Evolutionary conservation across 2,888 invertebrate genomes (phyloP), one percentile per base, ranked within the genome.

Genomic region (Caprella mutica): DNA sequence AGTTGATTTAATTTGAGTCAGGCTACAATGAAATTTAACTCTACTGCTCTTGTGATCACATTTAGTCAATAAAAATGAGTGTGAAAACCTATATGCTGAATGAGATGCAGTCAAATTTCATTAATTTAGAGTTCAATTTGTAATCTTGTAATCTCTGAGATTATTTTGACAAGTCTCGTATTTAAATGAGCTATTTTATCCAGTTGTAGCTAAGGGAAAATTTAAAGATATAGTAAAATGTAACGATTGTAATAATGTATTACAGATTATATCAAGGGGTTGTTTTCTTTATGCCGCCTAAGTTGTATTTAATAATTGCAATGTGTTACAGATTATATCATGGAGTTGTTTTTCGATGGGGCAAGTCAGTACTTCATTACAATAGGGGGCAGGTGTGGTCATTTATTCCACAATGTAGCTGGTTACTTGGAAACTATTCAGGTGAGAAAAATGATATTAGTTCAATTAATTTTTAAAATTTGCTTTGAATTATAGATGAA

Each of bases 321-420:
- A n/a, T n/a, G n/a, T n/a, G 60, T 77, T 77, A 12, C 76, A 86
- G 87, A 81, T 65, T 71, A 78, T 29, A 80, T 89, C 66, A 79
- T 78, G 50, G 76, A 79, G 60, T 73, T 92, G 67, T 72, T 77
- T 62, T 91, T 90, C 71, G 86, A 89, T 70, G 78, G 84, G 3
- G 77, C 80, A 61, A 84, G 85, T 23, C 82, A 83, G 69, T 84
- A 81, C 69, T 69, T 90, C 42, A 77, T 85, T 65, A 80, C 81
- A 0, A 77, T 83, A 55, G 87, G 86, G 14, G 87, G 87, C 67
- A 81, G 80, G 65, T 19, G 26, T 6, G 48, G 30, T 14, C 48
- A 29, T 30, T 19, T 91, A 52, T 81, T 90, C 68, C 83, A 85
- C 71, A 92, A 91, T 68, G 76, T 85, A 5, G 78, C 82, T n/a